These are phyloP conservation scores for Troides helena DNA, from an alignment of 2,888 invertebrate genomes.

Conservation along the genomic window DNA sequence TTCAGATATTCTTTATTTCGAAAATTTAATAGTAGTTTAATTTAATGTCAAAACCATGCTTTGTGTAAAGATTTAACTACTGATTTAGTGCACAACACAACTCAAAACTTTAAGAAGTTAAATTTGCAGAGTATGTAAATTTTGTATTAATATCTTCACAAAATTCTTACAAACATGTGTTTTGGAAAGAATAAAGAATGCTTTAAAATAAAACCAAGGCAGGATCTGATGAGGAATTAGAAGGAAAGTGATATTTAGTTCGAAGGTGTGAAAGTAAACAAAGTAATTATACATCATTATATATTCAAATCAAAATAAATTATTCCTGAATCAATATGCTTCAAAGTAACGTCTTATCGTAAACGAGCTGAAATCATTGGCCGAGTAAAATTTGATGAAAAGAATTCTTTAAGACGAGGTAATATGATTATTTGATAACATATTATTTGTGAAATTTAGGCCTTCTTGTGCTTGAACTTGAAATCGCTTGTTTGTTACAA, in stretches of 20 bases:
- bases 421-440: background rate
- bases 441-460: background rate
- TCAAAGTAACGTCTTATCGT: background rate
- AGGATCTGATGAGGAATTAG: too few relatives aligned
- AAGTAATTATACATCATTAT: background rate
- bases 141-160: background rate
- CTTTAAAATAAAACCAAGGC: too few relatives aligned
- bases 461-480: background rate
- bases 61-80: too few relatives aligned
- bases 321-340: conserved; percentile 9
- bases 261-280: background rate
- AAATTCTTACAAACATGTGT: background rate
- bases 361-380: background rate
- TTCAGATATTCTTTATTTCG: too few relatives aligned
- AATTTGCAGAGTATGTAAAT: background rate
- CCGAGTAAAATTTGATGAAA: background rate
- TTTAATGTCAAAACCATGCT: too few relatives aligned
- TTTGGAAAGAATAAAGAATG: background rate
- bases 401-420: background rate
- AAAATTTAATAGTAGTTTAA: too few relatives aligned
- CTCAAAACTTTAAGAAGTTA: background rate
- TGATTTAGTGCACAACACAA: too few relatives aligned
- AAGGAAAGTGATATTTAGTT: background rate
- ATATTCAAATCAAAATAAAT: conserved; percentile 2
- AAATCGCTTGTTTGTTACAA: conserved; percentile 9